Evolutionary conservation across 2,797 vertebrate species (phyloP).

Genomic region (Sebastes dallii): DNA sequence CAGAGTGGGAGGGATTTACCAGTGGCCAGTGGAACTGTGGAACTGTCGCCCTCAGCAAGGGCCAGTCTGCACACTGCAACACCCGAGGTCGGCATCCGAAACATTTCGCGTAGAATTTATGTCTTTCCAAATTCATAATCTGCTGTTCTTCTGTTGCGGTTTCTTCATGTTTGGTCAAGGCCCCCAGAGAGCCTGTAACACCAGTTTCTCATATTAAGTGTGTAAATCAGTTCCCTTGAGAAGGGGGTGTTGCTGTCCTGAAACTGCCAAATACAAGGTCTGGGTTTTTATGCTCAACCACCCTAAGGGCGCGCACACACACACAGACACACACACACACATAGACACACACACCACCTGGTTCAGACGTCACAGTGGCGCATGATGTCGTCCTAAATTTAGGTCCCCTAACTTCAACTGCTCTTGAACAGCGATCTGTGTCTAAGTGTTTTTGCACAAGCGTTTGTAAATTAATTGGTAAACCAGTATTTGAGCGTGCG

Average conservation of each 20-base stretch:
- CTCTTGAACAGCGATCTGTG: slow-evolving; percentile 30
- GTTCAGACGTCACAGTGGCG: slow-evolving; percentile 63
- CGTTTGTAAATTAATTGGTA: neutral
- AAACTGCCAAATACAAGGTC: slow-evolving; percentile 54
- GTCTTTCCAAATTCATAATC: slow-evolving; percentile 9
- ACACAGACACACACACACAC: slow-evolving; percentile 13
- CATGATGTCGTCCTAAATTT: slow-evolving; percentile 81
- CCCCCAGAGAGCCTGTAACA: slow-evolving; percentile 11
- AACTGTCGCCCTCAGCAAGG: slow-evolving; percentile 2
- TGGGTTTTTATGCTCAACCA: slow-evolving; percentile 45
- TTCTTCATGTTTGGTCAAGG: neutral
- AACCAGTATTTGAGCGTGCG: neutral
- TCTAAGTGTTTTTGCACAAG: slow-evolving; percentile 23
- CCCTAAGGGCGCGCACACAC: slow-evolving; percentile 21
- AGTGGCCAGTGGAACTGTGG: slow-evolving; percentile 18
- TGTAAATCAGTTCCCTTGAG: slow-evolving; percentile 44
- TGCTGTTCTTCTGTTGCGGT: neutral
- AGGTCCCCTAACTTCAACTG: slow-evolving; percentile 65
- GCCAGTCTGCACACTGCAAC: neutral
- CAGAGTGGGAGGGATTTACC: slow-evolving; percentile 42
- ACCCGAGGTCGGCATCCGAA: slow-evolving; percentile 11
- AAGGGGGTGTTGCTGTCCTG: slow-evolving; percentile 27
- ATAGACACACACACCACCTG: slow-evolving; percentile 41
- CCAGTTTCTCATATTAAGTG: slow-evolving; percentile 26
- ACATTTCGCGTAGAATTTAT: neutral